Percentiles rank a stretch among this genome's conserved stretches.
phyloP scores from a whole-genome alignment of 2,888 invertebrate species.

The Acrocyrtus sp. region DNA sequence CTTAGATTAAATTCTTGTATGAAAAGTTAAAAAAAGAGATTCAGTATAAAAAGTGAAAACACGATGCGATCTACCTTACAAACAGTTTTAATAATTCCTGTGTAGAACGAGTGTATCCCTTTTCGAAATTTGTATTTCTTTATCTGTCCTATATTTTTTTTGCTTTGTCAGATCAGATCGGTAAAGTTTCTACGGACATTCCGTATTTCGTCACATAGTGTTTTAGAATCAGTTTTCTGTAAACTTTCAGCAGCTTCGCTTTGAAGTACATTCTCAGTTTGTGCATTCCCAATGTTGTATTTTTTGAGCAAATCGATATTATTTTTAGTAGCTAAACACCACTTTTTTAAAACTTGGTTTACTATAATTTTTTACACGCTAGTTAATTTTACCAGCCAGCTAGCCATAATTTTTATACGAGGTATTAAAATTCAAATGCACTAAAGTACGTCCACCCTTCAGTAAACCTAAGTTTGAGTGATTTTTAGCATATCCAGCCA shows the following conservation, averaged over 20 bases:
- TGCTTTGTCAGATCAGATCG: not conserved
- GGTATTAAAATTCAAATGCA: too few species aligned
- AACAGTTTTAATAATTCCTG: not conserved
- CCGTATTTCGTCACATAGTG: too few species aligned
- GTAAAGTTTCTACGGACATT: not conserved
- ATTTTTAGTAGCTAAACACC: conserved; percentile 14
- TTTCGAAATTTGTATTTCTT: not conserved
- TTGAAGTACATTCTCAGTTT: too few species aligned
- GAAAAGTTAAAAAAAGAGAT: conserved; percentile 12
- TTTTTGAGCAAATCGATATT: conserved; percentile 42
- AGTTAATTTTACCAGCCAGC: too few species aligned
- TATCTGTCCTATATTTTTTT: not conserved
- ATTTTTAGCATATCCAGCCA: too few species aligned
- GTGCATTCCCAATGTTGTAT: conserved; percentile 44
- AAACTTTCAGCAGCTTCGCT: conserved; percentile 18
- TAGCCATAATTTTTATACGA: too few species aligned
- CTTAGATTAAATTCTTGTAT: too few species aligned
- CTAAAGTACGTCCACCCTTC: too few species aligned
- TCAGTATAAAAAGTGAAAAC: conserved; percentile 24
- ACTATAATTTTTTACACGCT: too few species aligned
- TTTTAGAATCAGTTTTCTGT: too few species aligned
- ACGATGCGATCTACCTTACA: not conserved
- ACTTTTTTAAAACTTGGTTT: too few species aligned
- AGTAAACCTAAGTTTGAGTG: too few species aligned
- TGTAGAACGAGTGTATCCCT: not conserved